A percentile compares a stretch with the other conserved stretches of the same genome.
Evolutionary conservation across 2,888 invertebrate species (phyloP).

Genomic region (Drosophila leonis): DNA sequence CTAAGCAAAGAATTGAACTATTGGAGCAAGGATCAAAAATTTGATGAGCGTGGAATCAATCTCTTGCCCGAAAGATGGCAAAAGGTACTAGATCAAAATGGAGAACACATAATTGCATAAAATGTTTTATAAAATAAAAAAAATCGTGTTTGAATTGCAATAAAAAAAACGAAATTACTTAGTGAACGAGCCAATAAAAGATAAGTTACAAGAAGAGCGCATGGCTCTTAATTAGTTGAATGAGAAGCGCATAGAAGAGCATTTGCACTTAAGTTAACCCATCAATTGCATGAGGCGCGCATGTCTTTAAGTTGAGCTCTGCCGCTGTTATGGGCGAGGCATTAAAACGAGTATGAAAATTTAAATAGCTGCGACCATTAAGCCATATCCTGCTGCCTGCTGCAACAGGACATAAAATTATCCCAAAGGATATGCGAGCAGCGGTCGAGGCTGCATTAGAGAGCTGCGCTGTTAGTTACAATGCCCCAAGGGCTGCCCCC

Average conservation of each 20-base stretch:
- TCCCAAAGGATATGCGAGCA: conserved; percentile 21
- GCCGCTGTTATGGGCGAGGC: conserved; percentile 1
- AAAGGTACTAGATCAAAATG: no score
- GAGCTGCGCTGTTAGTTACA: conserved; percentile 1
- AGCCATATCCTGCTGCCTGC: conserved; percentile 66
- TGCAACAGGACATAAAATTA: conserved; percentile 30
- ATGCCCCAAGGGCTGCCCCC: conserved; percentile 5
- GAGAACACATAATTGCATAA: no score
- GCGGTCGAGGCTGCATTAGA: conserved; percentile 7
- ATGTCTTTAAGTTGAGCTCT: not conserved
- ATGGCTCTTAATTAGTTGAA: no score
- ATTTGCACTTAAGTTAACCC: not conserved
- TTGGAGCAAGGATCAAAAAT: no score
- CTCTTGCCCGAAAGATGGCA: no score
- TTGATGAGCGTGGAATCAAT: no score
- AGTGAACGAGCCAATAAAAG: no score
- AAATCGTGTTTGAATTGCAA: no score
- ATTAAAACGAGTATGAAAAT: conserved; percentile 62
- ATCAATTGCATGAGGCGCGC: not conserved
- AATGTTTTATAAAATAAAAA: no score
- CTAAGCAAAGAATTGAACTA: no score
- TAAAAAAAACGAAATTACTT: no score
- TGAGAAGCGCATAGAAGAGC: not conserved
- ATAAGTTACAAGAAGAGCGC: no score
- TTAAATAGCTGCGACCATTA: conserved; percentile 76